Percentiles rank a stretch among this genome's conserved stretches.
Conservation (phyloP, 2,797 vertebrate species). For the Pachyuromys duprasi region DNA sequence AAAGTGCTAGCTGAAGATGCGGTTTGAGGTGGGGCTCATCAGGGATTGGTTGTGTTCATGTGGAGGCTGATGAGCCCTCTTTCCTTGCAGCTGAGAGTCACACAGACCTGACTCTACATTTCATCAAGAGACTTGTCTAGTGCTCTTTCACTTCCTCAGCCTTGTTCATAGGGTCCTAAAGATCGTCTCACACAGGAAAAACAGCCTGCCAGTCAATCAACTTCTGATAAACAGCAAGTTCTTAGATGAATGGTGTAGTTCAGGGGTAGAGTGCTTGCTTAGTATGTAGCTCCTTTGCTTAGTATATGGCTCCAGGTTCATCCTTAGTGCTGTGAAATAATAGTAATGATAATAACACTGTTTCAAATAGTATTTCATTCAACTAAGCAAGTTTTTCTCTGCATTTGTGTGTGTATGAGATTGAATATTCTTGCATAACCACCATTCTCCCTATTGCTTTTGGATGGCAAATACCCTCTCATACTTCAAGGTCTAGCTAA, state of each 20-base stretch:
- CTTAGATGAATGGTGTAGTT: background rate
- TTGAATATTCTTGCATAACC: background rate
- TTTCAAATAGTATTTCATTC: slow-evolving; percentile 36
- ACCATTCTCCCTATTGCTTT: background rate
- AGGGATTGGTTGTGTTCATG: background rate
- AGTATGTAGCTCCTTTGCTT: background rate
- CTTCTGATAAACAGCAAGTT: slow-evolving; percentile 4
- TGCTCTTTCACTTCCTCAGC: background rate
- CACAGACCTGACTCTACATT: background rate
- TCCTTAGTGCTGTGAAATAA: background rate
- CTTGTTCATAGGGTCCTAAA: background rate
- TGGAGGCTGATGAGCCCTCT: background rate
- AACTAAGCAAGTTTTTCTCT: slow-evolving; percentile 6
- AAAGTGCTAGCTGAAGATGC: slow-evolving; percentile 29
- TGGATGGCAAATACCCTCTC: background rate
- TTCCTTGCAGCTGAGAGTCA: background rate
- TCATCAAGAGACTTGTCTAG: background rate
- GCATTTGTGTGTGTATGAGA: background rate
- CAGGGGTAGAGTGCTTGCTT: background rate
- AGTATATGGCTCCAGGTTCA: background rate
- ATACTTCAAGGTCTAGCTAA: background rate
- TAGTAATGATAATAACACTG: background rate
- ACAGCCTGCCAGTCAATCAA: background rate
- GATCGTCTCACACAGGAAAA: background rate
- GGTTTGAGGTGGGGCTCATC: background rate